Evolutionary conservation across 2,113 vertebrate species (phyloP).

Genomic region (Psittacara wagleri): DNA sequence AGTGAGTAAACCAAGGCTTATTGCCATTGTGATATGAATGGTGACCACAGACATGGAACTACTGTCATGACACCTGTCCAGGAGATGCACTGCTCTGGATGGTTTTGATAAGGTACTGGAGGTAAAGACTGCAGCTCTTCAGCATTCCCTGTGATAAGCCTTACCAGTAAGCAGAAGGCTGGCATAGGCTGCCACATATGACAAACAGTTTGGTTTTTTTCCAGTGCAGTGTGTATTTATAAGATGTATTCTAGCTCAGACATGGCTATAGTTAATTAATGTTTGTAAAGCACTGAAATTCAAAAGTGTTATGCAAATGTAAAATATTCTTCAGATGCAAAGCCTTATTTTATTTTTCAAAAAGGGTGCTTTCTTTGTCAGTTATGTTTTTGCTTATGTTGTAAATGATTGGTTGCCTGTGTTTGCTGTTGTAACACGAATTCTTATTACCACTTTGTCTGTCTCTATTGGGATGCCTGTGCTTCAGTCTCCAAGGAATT

Average conservation of each 20-base stretch:
- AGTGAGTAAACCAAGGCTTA: background rate
- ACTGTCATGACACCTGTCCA: background rate
- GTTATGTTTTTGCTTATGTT: constrained; percentile 27
- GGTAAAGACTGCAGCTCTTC: background rate
- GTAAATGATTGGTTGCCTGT: constrained; percentile 29
- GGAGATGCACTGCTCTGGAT: background rate
- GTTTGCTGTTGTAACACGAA: constrained; percentile 45
- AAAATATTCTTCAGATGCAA: constrained; percentile 42
- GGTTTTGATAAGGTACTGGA: background rate
- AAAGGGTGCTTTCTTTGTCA: background rate
- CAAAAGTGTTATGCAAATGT: constrained; percentile 38
- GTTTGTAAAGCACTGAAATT: constrained; percentile 25
- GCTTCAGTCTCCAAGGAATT: constrained; percentile 41
- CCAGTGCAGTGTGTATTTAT: background rate
- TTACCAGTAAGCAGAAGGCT: background rate
- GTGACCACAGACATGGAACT: background rate
- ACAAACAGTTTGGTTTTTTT: background rate
- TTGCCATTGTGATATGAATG: background rate
- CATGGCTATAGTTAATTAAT: background rate
- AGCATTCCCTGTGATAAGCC: background rate
- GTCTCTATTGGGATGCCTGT: constrained; percentile 23
- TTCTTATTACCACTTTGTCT: constrained; percentile 14
- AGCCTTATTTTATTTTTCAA: constrained; percentile 23
- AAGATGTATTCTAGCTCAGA: background rate
- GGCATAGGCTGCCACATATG: background rate